Conservation (phyloP, 2,113 vertebrate species). For the Seriola dumerili region DNA sequence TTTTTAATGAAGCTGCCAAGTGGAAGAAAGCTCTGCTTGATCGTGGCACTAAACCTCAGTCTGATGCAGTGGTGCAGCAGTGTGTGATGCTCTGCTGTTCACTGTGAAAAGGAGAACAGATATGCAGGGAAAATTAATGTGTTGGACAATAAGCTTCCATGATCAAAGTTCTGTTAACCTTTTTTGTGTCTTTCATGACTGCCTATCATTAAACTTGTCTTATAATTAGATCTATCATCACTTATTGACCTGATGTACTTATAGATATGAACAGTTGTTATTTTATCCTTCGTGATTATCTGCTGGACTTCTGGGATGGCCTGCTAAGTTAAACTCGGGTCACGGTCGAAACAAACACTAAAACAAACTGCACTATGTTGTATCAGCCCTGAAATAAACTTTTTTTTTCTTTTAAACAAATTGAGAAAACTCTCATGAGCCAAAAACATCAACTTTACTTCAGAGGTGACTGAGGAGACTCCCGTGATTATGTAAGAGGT, state of each 20-base stretch:
- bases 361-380: slow-evolving; percentile 4
- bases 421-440: slow-evolving; percentile 16
- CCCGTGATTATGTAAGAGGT: slow-evolving; percentile 3
- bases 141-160: background rate
- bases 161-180: background rate
- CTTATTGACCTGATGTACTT: background rate
- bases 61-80: background rate
- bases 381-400: slow-evolving; percentile 34
- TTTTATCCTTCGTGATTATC: background rate
- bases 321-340: slow-evolving; percentile 33
- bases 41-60: background rate
- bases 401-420: slow-evolving; percentile 13
- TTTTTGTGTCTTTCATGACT: background rate
- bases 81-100: background rate
- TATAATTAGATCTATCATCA: background rate
- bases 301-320: slow-evolving; percentile 1
- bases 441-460: slow-evolving; percentile 20
- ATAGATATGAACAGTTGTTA: background rate
- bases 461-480: slow-evolving; percentile 7
- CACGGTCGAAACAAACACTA: slow-evolving; percentile 48
- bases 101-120: background rate
- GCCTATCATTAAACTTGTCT: background rate
- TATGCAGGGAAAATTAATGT: background rate
- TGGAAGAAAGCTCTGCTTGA: background rate
- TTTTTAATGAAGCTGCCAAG: slow-evolving; percentile 21